Conservation (phyloP, 2,888 invertebrate species). For the Heteropelma amictum region DNA sequence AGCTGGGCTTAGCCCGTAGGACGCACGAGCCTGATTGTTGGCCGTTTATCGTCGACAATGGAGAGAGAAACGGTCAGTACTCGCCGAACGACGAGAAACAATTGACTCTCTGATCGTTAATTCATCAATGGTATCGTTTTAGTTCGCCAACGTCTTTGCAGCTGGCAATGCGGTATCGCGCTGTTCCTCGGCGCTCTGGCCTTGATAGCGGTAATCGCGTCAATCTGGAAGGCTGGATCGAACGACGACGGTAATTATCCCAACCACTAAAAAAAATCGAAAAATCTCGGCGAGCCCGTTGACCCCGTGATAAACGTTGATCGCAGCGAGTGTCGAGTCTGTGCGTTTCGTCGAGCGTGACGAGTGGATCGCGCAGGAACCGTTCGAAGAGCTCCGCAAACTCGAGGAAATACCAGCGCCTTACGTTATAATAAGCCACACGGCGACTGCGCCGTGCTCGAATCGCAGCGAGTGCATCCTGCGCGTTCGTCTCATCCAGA, state of each 20-base stretch:
- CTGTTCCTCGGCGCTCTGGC: constrained; percentile 61
- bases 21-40: background rate
- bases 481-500: constrained; percentile 67
- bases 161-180: constrained; percentile 65
- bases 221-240: too few species aligned
- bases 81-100: background rate
- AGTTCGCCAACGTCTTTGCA: constrained; percentile 67
- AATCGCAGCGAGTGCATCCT: constrained; percentile 65
- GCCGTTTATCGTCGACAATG: background rate
- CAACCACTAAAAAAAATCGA: too few species aligned
- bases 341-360: constrained; percentile 78
- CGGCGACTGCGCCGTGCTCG: constrained; percentile 72
- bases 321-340: constrained; percentile 46
- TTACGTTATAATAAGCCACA: constrained; percentile 72
- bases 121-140: constrained; percentile 48
- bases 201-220: constrained; percentile 60
- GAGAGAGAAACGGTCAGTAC: background rate
- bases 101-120: background rate
- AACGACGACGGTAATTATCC: too few species aligned
- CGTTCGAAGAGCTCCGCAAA: constrained; percentile 61
- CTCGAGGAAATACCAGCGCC: constrained; percentile 66
- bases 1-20: background rate
- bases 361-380: constrained; percentile 84
- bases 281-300: too few species aligned
- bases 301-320: background rate